phyloP scores from a whole-genome alignment of 2,888 invertebrate species.

The Zhengitettix transpicula region DNA sequence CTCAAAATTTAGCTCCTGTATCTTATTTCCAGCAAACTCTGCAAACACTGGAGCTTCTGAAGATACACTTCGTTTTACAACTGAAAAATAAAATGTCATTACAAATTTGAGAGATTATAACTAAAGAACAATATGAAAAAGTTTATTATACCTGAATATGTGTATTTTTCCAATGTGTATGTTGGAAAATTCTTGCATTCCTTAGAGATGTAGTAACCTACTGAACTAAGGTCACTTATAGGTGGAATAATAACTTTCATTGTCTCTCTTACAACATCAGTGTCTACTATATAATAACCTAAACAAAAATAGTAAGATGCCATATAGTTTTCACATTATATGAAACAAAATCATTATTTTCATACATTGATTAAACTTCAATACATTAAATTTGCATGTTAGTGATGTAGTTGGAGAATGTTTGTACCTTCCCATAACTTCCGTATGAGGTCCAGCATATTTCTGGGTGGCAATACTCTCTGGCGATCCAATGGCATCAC shows the following conservation, averaged over 20 bases:
- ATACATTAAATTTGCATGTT: too few species aligned
- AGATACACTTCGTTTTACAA: slow-evolving; percentile 32
- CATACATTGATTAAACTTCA: too few species aligned
- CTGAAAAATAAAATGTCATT: not conserved
- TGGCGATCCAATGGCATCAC: slow-evolving; percentile 73
- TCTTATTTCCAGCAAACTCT: slow-evolving; percentile 58
- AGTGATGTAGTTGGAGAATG: too few species aligned
- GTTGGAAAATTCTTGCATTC: slow-evolving; percentile 54
- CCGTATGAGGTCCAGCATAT: slow-evolving; percentile 58
- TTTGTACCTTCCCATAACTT: slow-evolving; percentile 51
- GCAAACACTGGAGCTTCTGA: slow-evolving; percentile 42
- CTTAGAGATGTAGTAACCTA: slow-evolving; percentile 51
- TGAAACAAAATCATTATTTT: too few species aligned
- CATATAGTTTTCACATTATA: too few species aligned
- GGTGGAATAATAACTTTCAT: slow-evolving; percentile 61
- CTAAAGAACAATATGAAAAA: not conserved
- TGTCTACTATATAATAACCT: slow-evolving; percentile 67
- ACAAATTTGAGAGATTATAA: not conserved
- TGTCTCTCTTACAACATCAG: slow-evolving; percentile 53
- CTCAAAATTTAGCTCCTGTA: slow-evolving; percentile 55
- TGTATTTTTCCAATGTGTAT: slow-evolving; percentile 54
- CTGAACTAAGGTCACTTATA: slow-evolving; percentile 39
- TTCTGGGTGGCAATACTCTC: slow-evolving; percentile 60
- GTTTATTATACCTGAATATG: slow-evolving; percentile 36
- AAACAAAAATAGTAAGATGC: slow-evolving; percentile 1